Percentiles rank a stretch among this genome's conserved stretches.
Evolutionary conservation across 2,797 vertebrate species (phyloP).

Genomic region (Enoplosus armatus): DNA sequence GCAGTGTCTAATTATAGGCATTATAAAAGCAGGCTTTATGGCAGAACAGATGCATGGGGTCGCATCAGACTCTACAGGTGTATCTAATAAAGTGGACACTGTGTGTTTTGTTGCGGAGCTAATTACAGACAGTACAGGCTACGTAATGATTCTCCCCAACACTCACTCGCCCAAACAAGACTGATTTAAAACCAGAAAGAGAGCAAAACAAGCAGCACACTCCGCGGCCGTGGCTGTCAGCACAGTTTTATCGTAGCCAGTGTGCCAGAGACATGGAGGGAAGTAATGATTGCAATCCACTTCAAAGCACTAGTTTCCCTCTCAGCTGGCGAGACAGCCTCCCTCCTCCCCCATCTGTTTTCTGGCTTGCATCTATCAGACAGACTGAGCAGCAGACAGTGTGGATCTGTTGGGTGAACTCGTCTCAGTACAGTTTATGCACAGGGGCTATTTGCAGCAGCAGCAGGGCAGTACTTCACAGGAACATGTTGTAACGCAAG

Average conservation of each 20-base stretch:
- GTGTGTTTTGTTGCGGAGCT: neutral
- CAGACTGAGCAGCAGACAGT: slow-evolving; percentile 54
- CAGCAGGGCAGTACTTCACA: slow-evolving; percentile 25
- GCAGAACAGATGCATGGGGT: neutral
- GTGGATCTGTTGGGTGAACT: slow-evolving; percentile 48
- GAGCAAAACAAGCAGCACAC: slow-evolving; percentile 14
- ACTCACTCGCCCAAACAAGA: slow-evolving; percentile 2
- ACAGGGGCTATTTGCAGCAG: slow-evolving; percentile 13
- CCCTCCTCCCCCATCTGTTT: slow-evolving; percentile 43
- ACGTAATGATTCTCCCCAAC: neutral
- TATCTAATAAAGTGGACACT: neutral
- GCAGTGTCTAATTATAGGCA: neutral
- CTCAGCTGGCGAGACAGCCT: slow-evolving; percentile 9
- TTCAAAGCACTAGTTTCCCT: slow-evolving; percentile 57
- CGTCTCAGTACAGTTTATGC: slow-evolving; percentile 17
- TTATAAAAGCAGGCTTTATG: too few relatives aligned
- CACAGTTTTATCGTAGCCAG: slow-evolving; percentile 31
- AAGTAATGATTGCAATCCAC: slow-evolving; percentile 51
- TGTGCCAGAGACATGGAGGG: slow-evolving; percentile 47
- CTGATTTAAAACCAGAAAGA: slow-evolving; percentile 24
- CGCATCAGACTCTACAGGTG: neutral
- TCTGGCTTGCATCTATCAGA: slow-evolving; percentile 38
- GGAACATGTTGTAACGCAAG: slow-evolving; percentile 20
- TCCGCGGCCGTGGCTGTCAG: slow-evolving; percentile 20
- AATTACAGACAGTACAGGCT: neutral